Conservation (phyloP, 2,797 vertebrate genomes). For the Cottoperca gobio region DNA sequence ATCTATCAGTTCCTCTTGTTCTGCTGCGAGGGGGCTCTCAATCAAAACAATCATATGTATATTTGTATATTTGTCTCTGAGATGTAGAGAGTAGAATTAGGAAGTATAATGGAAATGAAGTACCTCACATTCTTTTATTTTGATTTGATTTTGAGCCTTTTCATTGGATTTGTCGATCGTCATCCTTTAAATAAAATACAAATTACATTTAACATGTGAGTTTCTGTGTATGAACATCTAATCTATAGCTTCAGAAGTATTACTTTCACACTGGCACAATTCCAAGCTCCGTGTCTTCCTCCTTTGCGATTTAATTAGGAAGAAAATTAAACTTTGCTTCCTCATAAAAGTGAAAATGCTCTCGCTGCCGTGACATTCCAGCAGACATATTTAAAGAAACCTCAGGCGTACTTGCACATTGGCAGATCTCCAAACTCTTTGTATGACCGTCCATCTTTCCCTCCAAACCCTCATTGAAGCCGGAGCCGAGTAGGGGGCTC, state of each 20-base stretch:
- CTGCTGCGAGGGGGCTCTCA: too few relatives aligned
- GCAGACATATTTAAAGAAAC: constrained; percentile 55
- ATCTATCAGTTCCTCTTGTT: too few relatives aligned
- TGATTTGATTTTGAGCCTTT: too few relatives aligned
- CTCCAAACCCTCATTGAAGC: constrained; percentile 35
- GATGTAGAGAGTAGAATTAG: too few relatives aligned
- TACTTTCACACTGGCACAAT: neutral
- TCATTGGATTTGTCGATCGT: too few relatives aligned
- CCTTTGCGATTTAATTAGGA: constrained; percentile 16
- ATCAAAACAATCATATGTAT: too few relatives aligned
- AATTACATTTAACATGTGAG: neutral
- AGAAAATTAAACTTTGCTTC: constrained; percentile 31
- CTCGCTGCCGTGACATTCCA: constrained; percentile 46
- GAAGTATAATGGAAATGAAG: too few relatives aligned
- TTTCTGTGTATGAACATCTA: neutral
- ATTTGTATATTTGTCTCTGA: too few relatives aligned
- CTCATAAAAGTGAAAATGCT: constrained; percentile 44
- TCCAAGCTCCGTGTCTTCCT: neutral
- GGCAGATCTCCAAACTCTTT: constrained; percentile 55
- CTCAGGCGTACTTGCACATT: constrained; percentile 48
- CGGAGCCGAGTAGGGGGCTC: constrained; percentile 44
- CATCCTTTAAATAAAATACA: neutral
- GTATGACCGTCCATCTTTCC: constrained; percentile 53
- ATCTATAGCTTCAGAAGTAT: too few relatives aligned
- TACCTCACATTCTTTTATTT: too few relatives aligned